Percentiles rank a stretch among this genome's conserved stretches.
phyloP scores from a whole-genome alignment of 1,140 invertebrate genomes.

The Phthorimaea operculella region DNA sequence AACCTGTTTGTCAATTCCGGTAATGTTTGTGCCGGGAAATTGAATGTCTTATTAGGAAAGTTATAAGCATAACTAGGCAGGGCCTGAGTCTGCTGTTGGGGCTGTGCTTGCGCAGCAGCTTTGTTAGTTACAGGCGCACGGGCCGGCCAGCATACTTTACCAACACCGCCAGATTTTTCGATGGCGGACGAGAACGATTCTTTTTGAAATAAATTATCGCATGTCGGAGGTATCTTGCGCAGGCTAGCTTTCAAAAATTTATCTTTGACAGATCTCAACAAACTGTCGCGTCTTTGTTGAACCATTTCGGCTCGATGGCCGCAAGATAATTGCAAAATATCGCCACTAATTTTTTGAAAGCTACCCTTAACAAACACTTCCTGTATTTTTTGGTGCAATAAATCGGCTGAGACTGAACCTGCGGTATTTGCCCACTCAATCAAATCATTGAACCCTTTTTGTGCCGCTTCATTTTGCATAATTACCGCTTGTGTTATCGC shows the following conservation, averaged over 20 bases:
- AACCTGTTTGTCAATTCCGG: not conserved
- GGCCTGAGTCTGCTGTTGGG: slow-evolving; percentile 1
- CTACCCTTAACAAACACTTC: not conserved
- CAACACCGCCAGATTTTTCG: not conserved
- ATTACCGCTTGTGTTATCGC: not conserved
- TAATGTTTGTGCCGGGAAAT: not conserved
- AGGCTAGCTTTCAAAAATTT: not conserved
- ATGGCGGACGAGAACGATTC: not conserved
- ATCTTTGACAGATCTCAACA: not conserved
- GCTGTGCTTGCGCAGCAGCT: slow-evolving; percentile 5
- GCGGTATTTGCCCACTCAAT: not conserved
- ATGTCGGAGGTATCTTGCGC: not conserved
- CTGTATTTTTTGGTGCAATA: not conserved
- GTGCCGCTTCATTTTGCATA: not conserved
- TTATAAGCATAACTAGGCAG: not conserved
- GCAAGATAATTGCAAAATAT: not conserved
- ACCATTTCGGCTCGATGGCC: not conserved
- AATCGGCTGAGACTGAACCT: not conserved
- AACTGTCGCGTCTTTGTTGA: slow-evolving; percentile 1
- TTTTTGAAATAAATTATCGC: not conserved
- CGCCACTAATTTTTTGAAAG: slow-evolving; percentile 1
- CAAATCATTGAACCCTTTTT: not conserved
- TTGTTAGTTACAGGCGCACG: not conserved
- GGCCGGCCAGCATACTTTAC: not conserved
- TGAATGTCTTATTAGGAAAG: not conserved